Percentiles rank a stretch among this genome's conserved stretches.
phyloP scores from a whole-genome alignment of 2,888 invertebrate species.

The Spodoptera picta region DNA sequence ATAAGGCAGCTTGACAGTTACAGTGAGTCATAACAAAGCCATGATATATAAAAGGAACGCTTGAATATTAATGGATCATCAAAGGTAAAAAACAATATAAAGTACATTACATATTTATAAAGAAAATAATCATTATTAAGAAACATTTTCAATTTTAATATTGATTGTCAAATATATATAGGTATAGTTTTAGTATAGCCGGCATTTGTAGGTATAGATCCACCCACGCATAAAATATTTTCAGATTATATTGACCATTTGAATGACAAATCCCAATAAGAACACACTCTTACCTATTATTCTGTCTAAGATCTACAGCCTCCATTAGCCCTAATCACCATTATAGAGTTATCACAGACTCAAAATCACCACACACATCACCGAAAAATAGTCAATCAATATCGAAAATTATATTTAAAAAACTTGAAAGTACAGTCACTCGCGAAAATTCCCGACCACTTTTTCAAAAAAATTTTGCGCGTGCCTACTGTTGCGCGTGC shows the following conservation, averaged over 20 bases:
- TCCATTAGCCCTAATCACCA: conserved; percentile 57
- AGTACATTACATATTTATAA: too few species aligned
- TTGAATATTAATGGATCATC: too few species aligned
- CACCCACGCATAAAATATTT: too few species aligned
- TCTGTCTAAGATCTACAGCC: conserved; percentile 68
- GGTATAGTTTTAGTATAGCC: too few species aligned
- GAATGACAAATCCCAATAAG: conserved; percentile 66
- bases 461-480: conserved; percentile 59
- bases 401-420: conserved; percentile 10
- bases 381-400: conserved; percentile 19
- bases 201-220: too few species aligned
- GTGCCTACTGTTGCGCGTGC: conserved; percentile 81
- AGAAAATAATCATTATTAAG: too few species aligned
- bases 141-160: too few species aligned
- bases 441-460: conserved; percentile 25
- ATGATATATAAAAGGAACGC: too few species aligned
- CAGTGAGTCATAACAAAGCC: too few species aligned
- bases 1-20: too few species aligned
- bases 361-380: conserved; percentile 19
- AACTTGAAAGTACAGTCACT: conserved; percentile 22
- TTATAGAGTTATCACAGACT: conserved; percentile 14
- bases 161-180: too few species aligned
- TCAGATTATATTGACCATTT: not conserved
- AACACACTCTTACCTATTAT: conserved; percentile 68
- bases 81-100: too few species aligned